Evolutionary conservation across 2,113 vertebrate genomes (phyloP).

Genomic region (Turnix velox): DNA sequence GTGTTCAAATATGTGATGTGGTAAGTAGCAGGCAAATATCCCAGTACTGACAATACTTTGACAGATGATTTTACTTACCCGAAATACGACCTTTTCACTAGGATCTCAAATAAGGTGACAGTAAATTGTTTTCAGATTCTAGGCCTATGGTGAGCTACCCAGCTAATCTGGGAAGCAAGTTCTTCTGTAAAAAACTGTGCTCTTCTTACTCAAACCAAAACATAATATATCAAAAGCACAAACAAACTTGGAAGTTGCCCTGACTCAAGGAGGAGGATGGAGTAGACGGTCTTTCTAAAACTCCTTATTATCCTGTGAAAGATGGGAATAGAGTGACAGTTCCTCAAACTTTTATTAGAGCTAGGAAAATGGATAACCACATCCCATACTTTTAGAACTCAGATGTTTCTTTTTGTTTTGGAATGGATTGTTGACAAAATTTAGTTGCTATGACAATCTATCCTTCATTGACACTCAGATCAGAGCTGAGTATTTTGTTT

Average conservation of each 20-base stretch:
- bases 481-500: neutral
- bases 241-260: neutral
- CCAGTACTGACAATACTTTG: neutral
- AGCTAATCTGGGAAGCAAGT: neutral
- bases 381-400: slow-evolving; percentile 34
- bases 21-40: neutral
- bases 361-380: slow-evolving; percentile 30
- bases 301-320: neutral
- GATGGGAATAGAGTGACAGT: neutral
- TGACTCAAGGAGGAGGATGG: slow-evolving; percentile 7
- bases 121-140: neutral
- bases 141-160: neutral
- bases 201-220: neutral
- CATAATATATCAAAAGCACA: neutral
- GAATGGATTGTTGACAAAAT: slow-evolving; percentile 24
- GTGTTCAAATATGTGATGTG: neutral
- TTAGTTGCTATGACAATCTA: slow-evolving; percentile 42
- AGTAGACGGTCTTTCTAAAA: neutral
- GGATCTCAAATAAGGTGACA: neutral
- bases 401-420: slow-evolving; percentile 21
- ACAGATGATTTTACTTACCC: neutral
- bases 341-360: slow-evolving; percentile 28
- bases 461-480: neutral
- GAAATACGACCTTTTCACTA: neutral
- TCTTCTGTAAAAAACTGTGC: neutral